Percentiles rank a stretch among this genome's conserved stretches.
Conservation (phyloP, 2,113 vertebrate genomes). For the Nothocercus nigrocapillus region DNA sequence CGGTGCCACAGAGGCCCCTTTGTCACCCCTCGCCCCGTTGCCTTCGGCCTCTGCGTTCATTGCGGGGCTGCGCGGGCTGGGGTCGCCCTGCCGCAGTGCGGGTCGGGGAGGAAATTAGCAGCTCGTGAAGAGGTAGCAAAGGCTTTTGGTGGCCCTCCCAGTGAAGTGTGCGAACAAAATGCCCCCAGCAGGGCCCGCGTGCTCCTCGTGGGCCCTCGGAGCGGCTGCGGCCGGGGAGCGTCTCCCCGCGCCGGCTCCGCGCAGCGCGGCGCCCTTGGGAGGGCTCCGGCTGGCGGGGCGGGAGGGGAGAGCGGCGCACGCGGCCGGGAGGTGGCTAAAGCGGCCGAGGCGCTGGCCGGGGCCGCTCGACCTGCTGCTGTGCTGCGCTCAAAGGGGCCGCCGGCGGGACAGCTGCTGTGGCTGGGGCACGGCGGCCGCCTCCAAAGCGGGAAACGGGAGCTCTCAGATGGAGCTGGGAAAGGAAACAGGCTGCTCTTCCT, state of each 20-base stretch:
- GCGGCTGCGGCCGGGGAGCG: too few species aligned
- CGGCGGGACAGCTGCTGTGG: too few species aligned
- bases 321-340: background rate
- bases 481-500: background rate
- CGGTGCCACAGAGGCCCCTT: constrained; percentile 79
- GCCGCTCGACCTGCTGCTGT: background rate
- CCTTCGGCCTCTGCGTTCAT: constrained; percentile 89
- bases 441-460: background rate
- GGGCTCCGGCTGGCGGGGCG: background rate
- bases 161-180: constrained; percentile 86
- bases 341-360: background rate
- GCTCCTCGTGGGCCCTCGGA: constrained; percentile 67
- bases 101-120: constrained; percentile 88
- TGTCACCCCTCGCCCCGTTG: constrained; percentile 78
- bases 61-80: constrained; percentile 75
- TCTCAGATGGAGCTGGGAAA: background rate
- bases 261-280: background rate
- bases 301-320: background rate
- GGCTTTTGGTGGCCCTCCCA: constrained; percentile 82
- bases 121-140: constrained; percentile 90
- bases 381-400: background rate
- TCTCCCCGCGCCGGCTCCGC: too few species aligned
- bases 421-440: too few species aligned
- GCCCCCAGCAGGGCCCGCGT: constrained; percentile 61
- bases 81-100: constrained; percentile 82